Base-by-base conservation (phyloP, 2,888 invertebrate species). In the Habrosyne pyritoides region DNA sequence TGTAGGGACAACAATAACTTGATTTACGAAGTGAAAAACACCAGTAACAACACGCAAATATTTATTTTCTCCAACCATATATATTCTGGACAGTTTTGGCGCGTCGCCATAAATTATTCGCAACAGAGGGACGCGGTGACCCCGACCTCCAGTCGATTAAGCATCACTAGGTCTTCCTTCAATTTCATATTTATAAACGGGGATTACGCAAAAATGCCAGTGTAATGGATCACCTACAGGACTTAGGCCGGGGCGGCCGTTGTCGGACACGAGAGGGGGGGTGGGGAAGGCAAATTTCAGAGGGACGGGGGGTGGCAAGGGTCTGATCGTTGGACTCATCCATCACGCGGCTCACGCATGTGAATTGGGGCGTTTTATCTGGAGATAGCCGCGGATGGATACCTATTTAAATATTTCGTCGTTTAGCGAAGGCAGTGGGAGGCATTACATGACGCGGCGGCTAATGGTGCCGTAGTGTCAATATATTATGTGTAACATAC, bases 121-220 rank as follows among this genome's bases (percentile, higher is more conserved):
- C 77, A 75, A 75, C 81, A 77, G 77, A 82, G 85, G 83, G 82
- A 78, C 73, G 75, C 67, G 65, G 73, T 83, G 89, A 87, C 91
- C 90, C 88, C 91, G 88, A 89, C 89, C 91, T 90, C 84, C 85
- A 91, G 88, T 91, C 91, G 91, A 92, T 92, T 92, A 92, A 92
- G 82, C 91, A 91, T 90, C 89, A 86, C 84, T 83, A 84, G 87
- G 83, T 89, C 89, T 90, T 90, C 90, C 89, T 89, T 89, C 90
- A 91, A 91, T 89, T 91, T 92, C 91, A 92, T 92, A 91, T 92
- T 92, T 92, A 91, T 92, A 91, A 89, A 90, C 91, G 91, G 81
- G 90, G 91, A 89, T 92, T 92, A 91, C 90, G 91, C 89, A 92
- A 92, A 92, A 91, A 92, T 88, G 89, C 86, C 88, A 83, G 86